These are phyloP conservation scores for Drosophila micromelanica DNA, from an alignment of 1,140 invertebrate species.

Conservation along the genomic window DNA sequence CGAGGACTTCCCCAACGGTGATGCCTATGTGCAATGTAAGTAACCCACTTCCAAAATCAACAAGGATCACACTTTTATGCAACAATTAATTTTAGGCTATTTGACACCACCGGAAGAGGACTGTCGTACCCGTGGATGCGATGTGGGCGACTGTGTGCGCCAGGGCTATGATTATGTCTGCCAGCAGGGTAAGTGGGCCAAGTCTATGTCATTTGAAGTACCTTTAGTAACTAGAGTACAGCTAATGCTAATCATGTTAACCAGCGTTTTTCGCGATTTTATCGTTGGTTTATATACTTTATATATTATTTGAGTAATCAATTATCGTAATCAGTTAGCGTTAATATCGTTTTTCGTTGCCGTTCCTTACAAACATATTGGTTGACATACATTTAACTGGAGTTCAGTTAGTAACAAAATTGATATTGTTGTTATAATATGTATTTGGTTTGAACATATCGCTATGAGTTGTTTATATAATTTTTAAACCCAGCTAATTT, in stretches of 20 bases:
- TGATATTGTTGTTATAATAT: constrained; percentile 57
- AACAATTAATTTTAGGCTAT: constrained; percentile 50
- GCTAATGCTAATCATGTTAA: constrained; percentile 68
- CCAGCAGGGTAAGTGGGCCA: constrained; percentile 88
- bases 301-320: constrained; percentile 40
- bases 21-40: constrained; percentile 94
- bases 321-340: constrained; percentile 64
- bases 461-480: constrained; percentile 64
- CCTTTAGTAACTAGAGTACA: constrained; percentile 50
- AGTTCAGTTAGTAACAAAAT: constrained; percentile 69
- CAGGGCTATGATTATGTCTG: constrained; percentile 92
- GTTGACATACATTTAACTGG: constrained; percentile 49
- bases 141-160: constrained; percentile 91
- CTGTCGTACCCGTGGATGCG: constrained; percentile 93
- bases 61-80: too few species aligned
- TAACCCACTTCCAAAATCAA: constrained; percentile 17
- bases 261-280: constrained; percentile 59
- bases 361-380: constrained; percentile 25
- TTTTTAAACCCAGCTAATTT: constrained; percentile 68
- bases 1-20: constrained; percentile 90
- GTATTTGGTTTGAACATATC: constrained; percentile 61
- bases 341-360: constrained; percentile 61
- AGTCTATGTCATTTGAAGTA: constrained; percentile 19
- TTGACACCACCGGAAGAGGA: constrained; percentile 87
- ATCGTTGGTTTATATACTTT: constrained; percentile 37